Evolutionary conservation across 2,888 invertebrate genomes (phyloP), one percentile per base, ranked within the genome.

Genomic region (Hydrotaea diabolus): DNA sequence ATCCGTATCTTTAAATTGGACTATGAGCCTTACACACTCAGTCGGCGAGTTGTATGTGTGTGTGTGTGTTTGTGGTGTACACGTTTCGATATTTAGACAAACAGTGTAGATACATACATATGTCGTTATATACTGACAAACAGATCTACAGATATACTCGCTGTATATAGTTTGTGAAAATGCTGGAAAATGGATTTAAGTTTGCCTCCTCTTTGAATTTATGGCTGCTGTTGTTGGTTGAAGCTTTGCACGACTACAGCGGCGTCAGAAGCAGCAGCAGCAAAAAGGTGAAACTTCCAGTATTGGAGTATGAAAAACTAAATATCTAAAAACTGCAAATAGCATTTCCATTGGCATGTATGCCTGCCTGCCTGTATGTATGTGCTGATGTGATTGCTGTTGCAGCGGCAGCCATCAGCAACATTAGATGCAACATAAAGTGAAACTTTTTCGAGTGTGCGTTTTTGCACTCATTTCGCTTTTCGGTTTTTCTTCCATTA

Each of bases 231-330:
- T 13, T 69, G 69, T 13, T 43, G 26, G 26, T 17, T 53, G 55
- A 55, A 53, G 53, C 39, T 59, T 55, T 74, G 19, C 74, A 59
- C 23, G 59, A 15, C 59, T 23, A 23, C 21, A 46, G 2, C 19
- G 8, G 4, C 26, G 1, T 17, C 43, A 39, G 19, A 23, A 21
- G 26, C 23, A 59, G 4, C 59, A 59, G 26, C 59, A 59, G 59
- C 59, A 64, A 81, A 73, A 78, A 77, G 66, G 81, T 82, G 81
- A 85, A 79, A 85, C 85, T 82, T 85, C 79, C 85, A 85, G 81
- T 79, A 79, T 53, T 85, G 77, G 73, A 82, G 84, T 78, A 84
- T 64, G 55, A 75, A 80, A 77, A 83, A 73, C 77, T 77, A 75
- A 83, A 83, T 77, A 80, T 80, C 80, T 79, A 74, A 81, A 81